Evolutionary conservation across 2,113 vertebrate species (phyloP).

Genomic region (Rhombomys opimus): DNA sequence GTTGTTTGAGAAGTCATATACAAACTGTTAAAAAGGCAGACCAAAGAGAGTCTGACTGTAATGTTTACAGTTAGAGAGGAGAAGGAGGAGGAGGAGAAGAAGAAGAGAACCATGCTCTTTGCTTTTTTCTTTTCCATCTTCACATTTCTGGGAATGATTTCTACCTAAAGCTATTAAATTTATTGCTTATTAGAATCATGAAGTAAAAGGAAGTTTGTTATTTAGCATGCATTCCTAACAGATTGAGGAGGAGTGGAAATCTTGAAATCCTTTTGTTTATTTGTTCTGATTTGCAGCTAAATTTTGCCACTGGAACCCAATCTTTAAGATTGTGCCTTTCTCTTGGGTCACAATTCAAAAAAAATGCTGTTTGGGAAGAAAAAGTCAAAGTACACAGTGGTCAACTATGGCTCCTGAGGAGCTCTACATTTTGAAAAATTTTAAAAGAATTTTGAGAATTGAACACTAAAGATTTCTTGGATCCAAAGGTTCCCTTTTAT

Average conservation of each 20-base stretch:
- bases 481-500: slow-evolving; percentile 43
- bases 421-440: background rate
- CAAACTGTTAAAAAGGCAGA: slow-evolving; percentile 4
- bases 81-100: background rate
- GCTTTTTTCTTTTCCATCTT: background rate
- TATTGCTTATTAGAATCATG: background rate
- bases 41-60: background rate
- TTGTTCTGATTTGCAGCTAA: background rate
- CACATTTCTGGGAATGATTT: background rate
- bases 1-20: slow-evolving; percentile 1
- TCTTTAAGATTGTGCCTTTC: background rate
- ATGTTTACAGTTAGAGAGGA: background rate
- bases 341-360: background rate
- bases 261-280: background rate
- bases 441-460: slow-evolving; percentile 49
- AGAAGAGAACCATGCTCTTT: background rate
- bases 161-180: slow-evolving; percentile 4
- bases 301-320: background rate
- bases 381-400: background rate
- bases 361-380: slow-evolving; percentile 14
- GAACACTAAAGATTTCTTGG: slow-evolving; percentile 39
- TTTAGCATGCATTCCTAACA: background rate
- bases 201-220: background rate
- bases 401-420: background rate
- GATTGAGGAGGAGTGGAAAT: background rate